phyloP scores from a whole-genome alignment of 2,888 invertebrate genomes.

The Tholera decimalis region DNA sequence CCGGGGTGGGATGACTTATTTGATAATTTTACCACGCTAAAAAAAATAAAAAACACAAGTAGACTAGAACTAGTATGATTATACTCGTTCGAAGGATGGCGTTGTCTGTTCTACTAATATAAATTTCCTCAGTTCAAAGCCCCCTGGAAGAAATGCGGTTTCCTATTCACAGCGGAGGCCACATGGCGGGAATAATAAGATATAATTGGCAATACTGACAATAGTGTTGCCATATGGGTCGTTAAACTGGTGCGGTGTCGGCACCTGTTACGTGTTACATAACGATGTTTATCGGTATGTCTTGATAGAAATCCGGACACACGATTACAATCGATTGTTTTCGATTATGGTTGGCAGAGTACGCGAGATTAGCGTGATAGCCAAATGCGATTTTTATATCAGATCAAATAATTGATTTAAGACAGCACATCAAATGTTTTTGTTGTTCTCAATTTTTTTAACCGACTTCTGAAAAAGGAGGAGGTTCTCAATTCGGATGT shows the following conservation, averaged over 20 bases:
- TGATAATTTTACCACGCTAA: too few species aligned
- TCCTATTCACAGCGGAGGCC: constrained; percentile 37
- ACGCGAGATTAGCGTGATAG: constrained; percentile 5
- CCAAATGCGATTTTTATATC: constrained; percentile 17
- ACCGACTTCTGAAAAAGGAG: too few species aligned
- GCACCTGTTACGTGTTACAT: constrained; percentile 70
- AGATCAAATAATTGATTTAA: constrained; percentile 4
- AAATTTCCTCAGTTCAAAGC: constrained; percentile 11
- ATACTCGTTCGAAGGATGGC: background rate
- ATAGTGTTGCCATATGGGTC: constrained; percentile 54
- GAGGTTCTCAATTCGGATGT: too few species aligned
- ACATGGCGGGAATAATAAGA: constrained; percentile 45
- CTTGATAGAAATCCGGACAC: constrained; percentile 63
- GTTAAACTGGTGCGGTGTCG: constrained; percentile 52
- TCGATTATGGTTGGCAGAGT: constrained; percentile 56
- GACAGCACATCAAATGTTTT: background rate
- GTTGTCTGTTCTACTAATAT: background rate
- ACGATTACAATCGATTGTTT: constrained; percentile 70
- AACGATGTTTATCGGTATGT: constrained; percentile 64
- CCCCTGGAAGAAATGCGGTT: constrained; percentile 21
- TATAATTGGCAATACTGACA: constrained; percentile 58
- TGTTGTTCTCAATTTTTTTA: too few species aligned
- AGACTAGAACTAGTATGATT: background rate
- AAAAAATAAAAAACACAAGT: too few species aligned
- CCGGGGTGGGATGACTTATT: too few species aligned